These are phyloP conservation scores for Tanytarsus gracilentus DNA, from an alignment of 2,888 invertebrate species.

Conservation along the genomic window DNA sequence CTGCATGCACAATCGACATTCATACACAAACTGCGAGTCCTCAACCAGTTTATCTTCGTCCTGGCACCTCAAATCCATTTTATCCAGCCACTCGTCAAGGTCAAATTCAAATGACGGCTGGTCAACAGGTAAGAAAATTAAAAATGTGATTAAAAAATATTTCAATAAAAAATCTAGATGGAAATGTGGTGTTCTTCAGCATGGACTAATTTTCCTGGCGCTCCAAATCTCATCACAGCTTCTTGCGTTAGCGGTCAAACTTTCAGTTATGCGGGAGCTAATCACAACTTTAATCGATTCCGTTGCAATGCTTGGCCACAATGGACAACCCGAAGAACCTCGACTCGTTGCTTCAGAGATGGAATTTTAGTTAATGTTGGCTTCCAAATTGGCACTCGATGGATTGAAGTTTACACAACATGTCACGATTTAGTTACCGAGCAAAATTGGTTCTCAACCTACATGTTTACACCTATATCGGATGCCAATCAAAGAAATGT, in stretches of 20 bases:
- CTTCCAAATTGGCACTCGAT: slow-evolving; percentile 5
- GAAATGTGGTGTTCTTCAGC: slow-evolving; percentile 36
- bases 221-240: slow-evolving; percentile 1
- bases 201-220: slow-evolving; percentile 28
- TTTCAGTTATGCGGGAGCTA: neutral
- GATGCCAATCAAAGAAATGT: slow-evolving; percentile 10
- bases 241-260: neutral
- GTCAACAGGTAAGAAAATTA: too few species aligned
- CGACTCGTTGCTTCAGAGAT: neutral
- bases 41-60: slow-evolving; percentile 51
- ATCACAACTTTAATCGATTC: slow-evolving; percentile 9
- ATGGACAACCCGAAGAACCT: neutral
- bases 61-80: slow-evolving; percentile 38
- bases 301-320: slow-evolving; percentile 10
- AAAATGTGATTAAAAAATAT: too few species aligned
- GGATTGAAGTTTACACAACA: neutral
- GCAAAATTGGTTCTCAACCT: neutral
- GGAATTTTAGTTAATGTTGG: slow-evolving; percentile 10
- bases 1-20: neutral
- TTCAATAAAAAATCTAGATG: too few species aligned
- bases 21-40: slow-evolving; percentile 35
- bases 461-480: slow-evolving; percentile 2
- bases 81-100: slow-evolving; percentile 35
- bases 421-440: slow-evolving; percentile 7
- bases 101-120: slow-evolving; percentile 35